phyloP scores from a whole-genome alignment of 2,888 invertebrate genomes.

The Leucoptera coffeella region DNA sequence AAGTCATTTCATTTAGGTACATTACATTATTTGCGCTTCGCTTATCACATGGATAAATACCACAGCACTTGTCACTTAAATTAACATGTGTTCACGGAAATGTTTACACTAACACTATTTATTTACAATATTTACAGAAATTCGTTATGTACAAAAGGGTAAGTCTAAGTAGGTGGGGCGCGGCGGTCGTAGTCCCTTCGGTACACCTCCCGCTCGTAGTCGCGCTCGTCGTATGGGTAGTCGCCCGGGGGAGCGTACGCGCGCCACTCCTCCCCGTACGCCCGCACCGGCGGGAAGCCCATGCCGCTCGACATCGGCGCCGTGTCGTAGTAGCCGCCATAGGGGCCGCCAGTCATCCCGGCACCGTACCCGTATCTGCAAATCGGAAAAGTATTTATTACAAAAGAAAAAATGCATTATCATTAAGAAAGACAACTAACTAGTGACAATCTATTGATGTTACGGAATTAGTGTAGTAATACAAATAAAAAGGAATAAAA shows the following conservation, averaged over 20 bases:
- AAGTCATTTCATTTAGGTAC: constrained; percentile 15
- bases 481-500: too few relatives aligned
- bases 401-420: too few relatives aligned
- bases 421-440: too few relatives aligned
- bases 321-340: constrained; percentile 34
- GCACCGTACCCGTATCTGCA: constrained; percentile 42
- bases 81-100: constrained; percentile 46
- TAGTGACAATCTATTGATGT: too few relatives aligned
- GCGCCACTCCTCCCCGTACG: constrained; percentile 45
- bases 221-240: constrained; percentile 48
- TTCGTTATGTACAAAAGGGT: constrained; percentile 3
- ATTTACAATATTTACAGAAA: constrained; percentile 22
- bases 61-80: constrained; percentile 52
- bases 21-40: constrained; percentile 18
- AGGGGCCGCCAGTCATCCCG: constrained; percentile 34
- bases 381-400: too few relatives aligned
- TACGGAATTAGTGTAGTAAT: too few relatives aligned
- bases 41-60: constrained; percentile 48
- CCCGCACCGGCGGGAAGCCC: constrained; percentile 37
- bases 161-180: constrained; percentile 50
- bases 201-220: constrained; percentile 51
- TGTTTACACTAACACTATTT: constrained; percentile 50
- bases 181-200: constrained; percentile 60
- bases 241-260: constrained; percentile 35
- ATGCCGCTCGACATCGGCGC: constrained; percentile 42